Percentiles rank a stretch among this genome's conserved stretches.
Evolutionary conservation across 35 echinoderm and acorn worm genomes (phyloP).

Genomic region (Nesometra sesokonis): DNA sequence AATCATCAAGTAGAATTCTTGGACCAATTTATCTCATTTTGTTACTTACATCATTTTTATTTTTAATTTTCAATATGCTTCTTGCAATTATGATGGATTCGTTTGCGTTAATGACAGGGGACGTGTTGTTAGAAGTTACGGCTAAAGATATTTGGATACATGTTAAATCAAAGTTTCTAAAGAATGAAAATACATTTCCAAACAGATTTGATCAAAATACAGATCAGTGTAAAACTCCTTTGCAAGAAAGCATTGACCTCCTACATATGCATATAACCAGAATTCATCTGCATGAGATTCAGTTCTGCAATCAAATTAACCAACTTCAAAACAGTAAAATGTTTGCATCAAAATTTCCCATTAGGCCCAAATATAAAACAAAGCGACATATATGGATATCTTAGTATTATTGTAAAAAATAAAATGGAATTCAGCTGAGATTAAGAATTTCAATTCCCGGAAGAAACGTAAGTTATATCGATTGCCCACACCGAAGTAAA

Average conservation of each 20-base stretch:
- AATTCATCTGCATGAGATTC: not conserved
- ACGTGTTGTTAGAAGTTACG: not conserved
- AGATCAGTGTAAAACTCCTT: not conserved
- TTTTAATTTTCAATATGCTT: constrained; percentile 95
- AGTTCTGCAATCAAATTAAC: not conserved
- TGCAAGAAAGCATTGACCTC: not conserved
- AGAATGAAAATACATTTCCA: not conserved
- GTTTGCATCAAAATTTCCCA: too few species aligned
- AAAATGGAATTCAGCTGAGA: too few species aligned
- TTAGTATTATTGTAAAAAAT: too few species aligned
- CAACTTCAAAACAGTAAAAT: not conserved
- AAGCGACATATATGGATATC: too few species aligned
- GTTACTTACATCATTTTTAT: constrained; percentile 64
- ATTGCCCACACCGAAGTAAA: too few species aligned
- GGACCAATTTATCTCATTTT: constrained; percentile 67
- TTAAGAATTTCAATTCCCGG: too few species aligned
- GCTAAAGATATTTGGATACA: not conserved
- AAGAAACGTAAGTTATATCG: too few species aligned
- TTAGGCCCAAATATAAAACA: too few species aligned
- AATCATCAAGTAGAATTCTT: constrained; percentile 16
- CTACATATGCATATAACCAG: not conserved
- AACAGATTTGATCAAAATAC: not conserved
- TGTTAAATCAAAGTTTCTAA: not conserved
- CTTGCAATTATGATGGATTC: constrained; percentile 84
- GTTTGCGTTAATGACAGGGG: not conserved